A percentile compares a stretch with the other conserved stretches of the same genome.
Conservation (phyloP, 1,140 invertebrate genomes). For the Psix sp. region DNA sequence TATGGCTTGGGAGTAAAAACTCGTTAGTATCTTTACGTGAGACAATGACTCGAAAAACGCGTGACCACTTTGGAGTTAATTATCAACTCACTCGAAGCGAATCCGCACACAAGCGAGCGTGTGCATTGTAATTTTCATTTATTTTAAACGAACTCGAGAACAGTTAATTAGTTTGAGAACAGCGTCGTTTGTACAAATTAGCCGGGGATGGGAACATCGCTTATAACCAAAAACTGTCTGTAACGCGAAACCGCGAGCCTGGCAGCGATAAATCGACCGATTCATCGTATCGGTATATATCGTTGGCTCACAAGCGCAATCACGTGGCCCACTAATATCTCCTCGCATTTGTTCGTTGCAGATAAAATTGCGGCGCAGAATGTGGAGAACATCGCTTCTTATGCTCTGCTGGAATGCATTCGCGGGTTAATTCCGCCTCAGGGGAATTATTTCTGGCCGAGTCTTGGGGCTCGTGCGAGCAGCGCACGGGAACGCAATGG, state of each 20-base stretch:
- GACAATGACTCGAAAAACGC: constrained; percentile 25
- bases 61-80: constrained; percentile 27
- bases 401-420: constrained; percentile 28
- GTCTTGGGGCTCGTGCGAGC: constrained; percentile 6
- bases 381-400: constrained; percentile 28
- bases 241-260: no score
- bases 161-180: constrained; percentile 37
- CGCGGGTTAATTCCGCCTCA: constrained; percentile 22
- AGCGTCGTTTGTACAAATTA: constrained; percentile 27
- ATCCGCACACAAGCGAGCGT: constrained; percentile 2
- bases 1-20: constrained; percentile 15
- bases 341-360: constrained; percentile 31
- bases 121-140: constrained; percentile 23
- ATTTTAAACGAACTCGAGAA: constrained; percentile 24
- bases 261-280: no score
- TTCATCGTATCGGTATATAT: no score
- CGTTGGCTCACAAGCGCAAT: no score
- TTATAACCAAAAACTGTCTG: constrained; percentile 18
- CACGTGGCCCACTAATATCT: neutral
- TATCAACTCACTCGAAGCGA: constrained; percentile 20
- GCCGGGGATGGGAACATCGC: neutral
- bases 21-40: constrained; percentile 9
- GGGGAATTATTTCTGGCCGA: constrained; percentile 40
- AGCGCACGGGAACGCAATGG: constrained; percentile 31
- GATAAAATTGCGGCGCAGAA: constrained; percentile 32